Percentiles rank a stretch among this genome's conserved stretches.
Conservation (phyloP, 2,797 vertebrate genomes). For the Lagocephalus sceleratus region DNA sequence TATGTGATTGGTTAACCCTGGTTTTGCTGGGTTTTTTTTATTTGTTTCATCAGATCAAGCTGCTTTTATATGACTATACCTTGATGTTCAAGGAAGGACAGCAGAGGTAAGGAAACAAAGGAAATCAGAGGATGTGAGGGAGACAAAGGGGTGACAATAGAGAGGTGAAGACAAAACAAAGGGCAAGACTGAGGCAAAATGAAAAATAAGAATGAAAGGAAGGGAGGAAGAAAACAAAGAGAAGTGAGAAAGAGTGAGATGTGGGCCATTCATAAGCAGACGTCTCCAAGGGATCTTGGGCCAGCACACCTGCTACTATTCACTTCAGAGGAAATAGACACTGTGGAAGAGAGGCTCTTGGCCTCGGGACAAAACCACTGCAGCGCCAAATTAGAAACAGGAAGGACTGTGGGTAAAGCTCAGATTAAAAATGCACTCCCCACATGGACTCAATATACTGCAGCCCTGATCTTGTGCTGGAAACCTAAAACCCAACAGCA, state of each 20-base stretch:
- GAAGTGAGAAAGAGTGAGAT: slow-evolving; percentile 64
- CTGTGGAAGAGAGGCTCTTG: slow-evolving; percentile 83
- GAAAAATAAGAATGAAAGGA: slow-evolving; percentile 60
- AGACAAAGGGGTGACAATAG: slow-evolving; percentile 50
- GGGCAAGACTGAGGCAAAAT: slow-evolving; percentile 47
- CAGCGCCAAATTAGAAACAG: slow-evolving; percentile 86
- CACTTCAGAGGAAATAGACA: slow-evolving; percentile 85
- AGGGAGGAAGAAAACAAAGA: slow-evolving; percentile 61
- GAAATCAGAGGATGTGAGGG: slow-evolving; percentile 36
- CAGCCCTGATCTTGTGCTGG: slow-evolving; percentile 77
- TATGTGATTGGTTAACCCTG: slow-evolving; percentile 35
- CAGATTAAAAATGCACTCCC: slow-evolving; percentile 83
- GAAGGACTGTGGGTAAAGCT: slow-evolving; percentile 83
- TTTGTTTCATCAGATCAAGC: slow-evolving; percentile 55
- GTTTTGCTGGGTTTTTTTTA: slow-evolving; percentile 46
- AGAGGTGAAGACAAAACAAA: slow-evolving; percentile 65
- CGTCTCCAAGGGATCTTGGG: slow-evolving; percentile 67
- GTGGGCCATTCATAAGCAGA: slow-evolving; percentile 78
- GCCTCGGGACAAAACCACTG: slow-evolving; percentile 82
- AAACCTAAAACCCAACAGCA: slow-evolving; percentile 81
- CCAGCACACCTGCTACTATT: slow-evolving; percentile 86
- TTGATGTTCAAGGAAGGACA: slow-evolving; percentile 55
- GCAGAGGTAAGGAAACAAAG: slow-evolving; percentile 39
- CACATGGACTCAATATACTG: slow-evolving; percentile 85
- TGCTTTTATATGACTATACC: slow-evolving; percentile 38